A percentile compares a stretch with the other conserved stretches of the same genome.
Conservation (phyloP, 2,113 vertebrate genomes). For the Phyllopteryx taeniolatus region DNA sequence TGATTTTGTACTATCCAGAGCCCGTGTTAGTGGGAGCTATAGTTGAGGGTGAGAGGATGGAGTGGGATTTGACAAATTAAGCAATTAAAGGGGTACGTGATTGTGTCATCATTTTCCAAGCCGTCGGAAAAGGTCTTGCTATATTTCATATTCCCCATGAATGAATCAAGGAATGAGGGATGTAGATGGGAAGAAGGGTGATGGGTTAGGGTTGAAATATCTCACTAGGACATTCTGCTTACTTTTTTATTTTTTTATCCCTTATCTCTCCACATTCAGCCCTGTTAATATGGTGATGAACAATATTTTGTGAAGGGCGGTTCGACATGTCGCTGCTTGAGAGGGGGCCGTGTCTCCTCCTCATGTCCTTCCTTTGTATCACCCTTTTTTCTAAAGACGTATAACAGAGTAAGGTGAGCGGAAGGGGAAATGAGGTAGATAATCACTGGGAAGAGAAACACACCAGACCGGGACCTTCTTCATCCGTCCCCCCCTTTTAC, state of each 20-base stretch:
- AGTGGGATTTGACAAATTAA: constrained; percentile 66
- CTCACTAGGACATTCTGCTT: constrained; percentile 73
- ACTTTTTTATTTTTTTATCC: constrained; percentile 73
- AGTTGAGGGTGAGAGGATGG: constrained; percentile 31
- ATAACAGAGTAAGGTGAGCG: constrained; percentile 77
- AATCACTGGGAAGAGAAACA: constrained; percentile 51
- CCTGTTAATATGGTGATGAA: constrained; percentile 86
- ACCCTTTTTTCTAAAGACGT: constrained; percentile 72
- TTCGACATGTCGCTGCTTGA: constrained; percentile 74
- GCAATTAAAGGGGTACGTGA: constrained; percentile 67
- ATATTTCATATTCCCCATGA: constrained; percentile 66
- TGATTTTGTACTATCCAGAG: constrained; percentile 44
- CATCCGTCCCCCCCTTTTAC: constrained; percentile 50
- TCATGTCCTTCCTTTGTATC: constrained; percentile 79
- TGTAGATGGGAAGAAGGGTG: constrained; percentile 23
- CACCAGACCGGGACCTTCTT: constrained; percentile 55
- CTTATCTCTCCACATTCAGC: constrained; percentile 81
- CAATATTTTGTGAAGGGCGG: constrained; percentile 83
- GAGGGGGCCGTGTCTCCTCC: constrained; percentile 68
- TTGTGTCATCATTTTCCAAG: constrained; percentile 73
- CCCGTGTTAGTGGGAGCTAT: constrained; percentile 16
- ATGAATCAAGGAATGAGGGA: constrained; percentile 65
- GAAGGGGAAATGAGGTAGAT: constrained; percentile 74
- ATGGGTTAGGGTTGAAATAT: constrained; percentile 66
- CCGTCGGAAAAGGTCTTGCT: constrained; percentile 54